Percentiles rank a stretch among this genome's conserved stretches.
Conservation (phyloP, 2,797 vertebrate species). For the Sciaenops ocellatus region DNA sequence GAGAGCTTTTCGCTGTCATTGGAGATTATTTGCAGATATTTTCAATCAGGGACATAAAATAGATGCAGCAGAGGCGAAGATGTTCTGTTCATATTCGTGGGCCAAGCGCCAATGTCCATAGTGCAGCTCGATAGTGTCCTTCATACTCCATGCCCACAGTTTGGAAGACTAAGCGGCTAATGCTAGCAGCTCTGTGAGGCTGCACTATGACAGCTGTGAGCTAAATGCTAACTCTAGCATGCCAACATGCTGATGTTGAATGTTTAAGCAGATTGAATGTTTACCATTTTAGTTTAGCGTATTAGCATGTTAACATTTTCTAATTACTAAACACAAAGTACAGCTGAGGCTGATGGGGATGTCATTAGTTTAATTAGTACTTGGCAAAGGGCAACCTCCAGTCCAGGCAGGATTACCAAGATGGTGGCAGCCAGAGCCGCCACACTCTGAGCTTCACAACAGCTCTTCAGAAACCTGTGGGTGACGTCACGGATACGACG, state of each 20-base stretch:
- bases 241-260: no score
- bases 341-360: not conserved
- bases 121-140: not conserved
- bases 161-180: not conserved
- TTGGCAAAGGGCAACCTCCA: no score
- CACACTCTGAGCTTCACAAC: no score
- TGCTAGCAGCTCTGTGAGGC: not conserved
- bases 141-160: no score
- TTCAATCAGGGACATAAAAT: constrained; percentile 1
- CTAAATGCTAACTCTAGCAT: not conserved
- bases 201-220: not conserved
- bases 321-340: not conserved
- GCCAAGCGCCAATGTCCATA: not conserved
- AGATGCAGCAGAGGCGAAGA: not conserved
- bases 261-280: not conserved
- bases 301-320: not conserved
- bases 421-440: no score
- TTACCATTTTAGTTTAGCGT: not conserved
- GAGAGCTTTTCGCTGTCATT: not conserved
- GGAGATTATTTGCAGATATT: constrained; percentile 7
- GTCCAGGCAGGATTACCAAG: no score
- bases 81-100: not conserved
- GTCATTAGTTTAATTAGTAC: no score
- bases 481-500: no score
- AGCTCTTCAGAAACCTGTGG: no score